phyloP scores from a whole-genome alignment of 2,888 invertebrate genomes.

The Coenonympha glycerion region DNA sequence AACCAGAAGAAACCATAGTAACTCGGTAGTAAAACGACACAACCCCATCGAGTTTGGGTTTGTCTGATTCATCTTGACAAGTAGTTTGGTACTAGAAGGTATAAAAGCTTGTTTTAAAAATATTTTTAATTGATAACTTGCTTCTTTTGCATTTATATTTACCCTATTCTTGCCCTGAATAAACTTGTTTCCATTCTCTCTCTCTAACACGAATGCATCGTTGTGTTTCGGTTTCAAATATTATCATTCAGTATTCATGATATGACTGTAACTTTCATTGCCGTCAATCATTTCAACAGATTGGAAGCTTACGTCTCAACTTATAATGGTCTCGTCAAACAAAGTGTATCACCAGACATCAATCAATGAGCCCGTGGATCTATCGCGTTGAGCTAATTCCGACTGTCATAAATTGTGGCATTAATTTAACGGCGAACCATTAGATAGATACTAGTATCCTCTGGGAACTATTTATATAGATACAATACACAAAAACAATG shows the following conservation, averaged over 20 bases:
- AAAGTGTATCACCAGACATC: constrained; percentile 32
- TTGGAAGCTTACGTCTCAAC: constrained; percentile 1
- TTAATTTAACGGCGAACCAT: constrained; percentile 74
- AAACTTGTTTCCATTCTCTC: neutral
- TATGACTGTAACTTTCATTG: neutral
- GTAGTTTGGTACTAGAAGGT: too few relatives aligned
- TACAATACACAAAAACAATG: constrained; percentile 11
- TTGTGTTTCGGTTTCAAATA: neutral
- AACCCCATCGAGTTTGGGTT: too few relatives aligned
- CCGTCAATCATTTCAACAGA: neutral
- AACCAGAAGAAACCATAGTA: too few relatives aligned
- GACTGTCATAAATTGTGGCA: constrained; percentile 70
- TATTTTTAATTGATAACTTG: too few relatives aligned
- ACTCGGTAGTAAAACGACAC: too few relatives aligned
- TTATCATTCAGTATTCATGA: neutral
- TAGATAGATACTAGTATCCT: constrained; percentile 65
- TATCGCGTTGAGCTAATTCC: constrained; percentile 55
- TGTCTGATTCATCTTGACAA: too few relatives aligned
- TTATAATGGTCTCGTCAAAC: constrained; percentile 12
- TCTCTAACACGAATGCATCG: too few relatives aligned
- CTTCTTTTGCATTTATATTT: too few relatives aligned
- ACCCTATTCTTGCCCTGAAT: neutral
- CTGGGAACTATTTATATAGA: constrained; percentile 71
- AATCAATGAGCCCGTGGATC: constrained; percentile 45
- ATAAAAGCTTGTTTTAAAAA: too few relatives aligned